Evolutionary conservation across 1,140 invertebrate genomes (phyloP), one percentile per base, ranked within the genome.

Genomic region (Drusus annulatus): DNA sequence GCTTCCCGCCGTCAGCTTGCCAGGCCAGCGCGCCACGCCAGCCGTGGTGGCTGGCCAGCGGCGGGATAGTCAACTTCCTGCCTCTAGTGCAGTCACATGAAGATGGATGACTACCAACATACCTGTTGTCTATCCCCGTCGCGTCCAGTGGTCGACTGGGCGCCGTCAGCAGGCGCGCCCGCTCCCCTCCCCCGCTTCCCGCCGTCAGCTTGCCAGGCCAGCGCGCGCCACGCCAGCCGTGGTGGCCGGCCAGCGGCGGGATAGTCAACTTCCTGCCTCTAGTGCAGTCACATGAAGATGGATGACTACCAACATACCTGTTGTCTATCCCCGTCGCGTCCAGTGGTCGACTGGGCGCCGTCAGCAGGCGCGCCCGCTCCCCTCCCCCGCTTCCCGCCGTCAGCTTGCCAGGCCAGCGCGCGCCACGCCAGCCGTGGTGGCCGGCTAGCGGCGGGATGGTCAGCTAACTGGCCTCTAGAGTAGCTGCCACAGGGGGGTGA

Each of bases 121-220:
- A 28, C 28, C 28, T 28, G 28, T 28, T 28, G 28, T 28, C 2
- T 28, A 6, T 28, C 28, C 2, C 28, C n/a, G 28, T 3, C 28
- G 28, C 28, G 28, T 28, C 28, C 28, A 28, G 28, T 28, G 28
- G 28, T 3, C 2, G 6, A 28, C 28, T 28, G 28, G 28, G 28
- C 2, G 28, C 28, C 28, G 28, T 28, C 6, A 28, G 28, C 6
- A 3, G 54, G n/a, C 54, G 54, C 54, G 16, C 15, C 71, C 60
- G 60, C 60, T 56, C 60, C 17, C 60, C 60, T 17, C 60, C 60
- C 17, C 60, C 54, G 54, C 54, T 56, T n/a, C 54, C 60, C 1
- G 60, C 17, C 60, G n/a, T 63, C 60, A 21, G 60, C 60, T 63
- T 17, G 60, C 60, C 60, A 5, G 21, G 60, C 60, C 60, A 63